Base-by-base conservation (phyloP, 2,797 vertebrate genomes). In the Atherinosoma microstoma region DNA sequence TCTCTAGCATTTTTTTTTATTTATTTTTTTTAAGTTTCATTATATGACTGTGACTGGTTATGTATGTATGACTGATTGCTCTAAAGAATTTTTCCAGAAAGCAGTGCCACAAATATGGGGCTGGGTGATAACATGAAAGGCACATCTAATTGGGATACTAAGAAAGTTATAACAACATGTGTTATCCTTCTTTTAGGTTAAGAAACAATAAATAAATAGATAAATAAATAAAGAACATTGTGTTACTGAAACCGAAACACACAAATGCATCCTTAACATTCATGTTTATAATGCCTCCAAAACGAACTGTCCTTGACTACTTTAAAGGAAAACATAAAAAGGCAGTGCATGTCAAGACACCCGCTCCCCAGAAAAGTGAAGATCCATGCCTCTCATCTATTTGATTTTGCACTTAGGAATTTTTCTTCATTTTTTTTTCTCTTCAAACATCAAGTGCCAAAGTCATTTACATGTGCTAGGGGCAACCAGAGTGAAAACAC, bases 361-460 rank as follows among this genome's bases (percentile, higher is more conserved):
- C 93, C 91, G 90, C 94, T 95, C 90, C 86, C 87, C 67, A 62
- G 92, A 90, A 94, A 94, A 95, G 81, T 85, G 87, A 94, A 93
- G 84, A 92, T 93, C 87, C 75, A 81, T 93, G 91, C 82, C 77
- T 95, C 83, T 94, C 95, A 94, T 94, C 91, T 94, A 87, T 96
- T 95, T 95, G 94, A 96, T 96, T 96, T 95, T 92, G 87, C 84
- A 95, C 93, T 96, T 93, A 90, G 94, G 93, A 92, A 91, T 90
- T 95, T 94, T 94, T 75, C 53, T 95, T 95, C 92, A 95, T 95
- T 91, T 16, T 45, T 45, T 95, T 87, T 89, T 83, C 78, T 89
- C 90, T 96, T 96, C 94, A 95, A 96, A 97, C 91, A 94, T 93
- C 90, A 93, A 91, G 87, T 90, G 91, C 85, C 86, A 92, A 94